These are phyloP conservation scores for Bombus pyrosoma DNA, from an alignment of 1,140 invertebrate species.

Conservation along the genomic window DNA sequence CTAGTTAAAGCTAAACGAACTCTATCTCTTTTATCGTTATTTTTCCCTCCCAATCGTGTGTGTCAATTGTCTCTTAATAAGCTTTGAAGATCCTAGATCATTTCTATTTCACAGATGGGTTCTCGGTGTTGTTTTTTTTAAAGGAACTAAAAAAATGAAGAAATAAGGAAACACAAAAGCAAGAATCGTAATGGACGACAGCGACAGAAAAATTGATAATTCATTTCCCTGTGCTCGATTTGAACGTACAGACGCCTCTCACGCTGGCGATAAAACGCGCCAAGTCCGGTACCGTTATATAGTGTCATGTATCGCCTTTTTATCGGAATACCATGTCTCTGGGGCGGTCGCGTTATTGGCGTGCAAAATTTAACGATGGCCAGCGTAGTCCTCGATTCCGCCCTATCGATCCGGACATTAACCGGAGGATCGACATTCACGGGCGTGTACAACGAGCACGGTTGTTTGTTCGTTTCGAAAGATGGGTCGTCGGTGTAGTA, in stretches of 20 bases:
- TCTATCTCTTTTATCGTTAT: background rate
- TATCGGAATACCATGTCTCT: constrained; percentile 14
- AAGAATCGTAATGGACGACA: background rate
- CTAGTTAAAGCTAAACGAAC: background rate
- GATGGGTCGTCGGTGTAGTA: background rate
- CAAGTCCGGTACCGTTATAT: background rate
- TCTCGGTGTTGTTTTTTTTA: background rate
- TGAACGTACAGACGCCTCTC: background rate
- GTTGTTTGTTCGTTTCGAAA: background rate
- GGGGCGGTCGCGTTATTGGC: background rate
- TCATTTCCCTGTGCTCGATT: background rate
- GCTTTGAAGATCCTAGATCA: background rate
- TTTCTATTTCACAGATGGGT: background rate
- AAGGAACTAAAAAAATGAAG: background rate
- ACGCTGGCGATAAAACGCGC: constrained; percentile 5
- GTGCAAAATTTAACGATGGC: constrained; percentile 14
- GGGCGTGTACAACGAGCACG: background rate
- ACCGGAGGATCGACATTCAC: constrained; percentile 11
- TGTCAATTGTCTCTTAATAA: too few relatives aligned
- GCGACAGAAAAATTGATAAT: constrained; percentile 42
- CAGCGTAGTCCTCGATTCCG: background rate
- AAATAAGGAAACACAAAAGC: too few relatives aligned
- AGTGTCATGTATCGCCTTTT: background rate
- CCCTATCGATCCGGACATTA: constrained; percentile 9
- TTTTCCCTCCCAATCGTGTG: too few relatives aligned